Base-by-base conservation (phyloP, 2,113 vertebrate species). In the Gallinago media region DNA sequence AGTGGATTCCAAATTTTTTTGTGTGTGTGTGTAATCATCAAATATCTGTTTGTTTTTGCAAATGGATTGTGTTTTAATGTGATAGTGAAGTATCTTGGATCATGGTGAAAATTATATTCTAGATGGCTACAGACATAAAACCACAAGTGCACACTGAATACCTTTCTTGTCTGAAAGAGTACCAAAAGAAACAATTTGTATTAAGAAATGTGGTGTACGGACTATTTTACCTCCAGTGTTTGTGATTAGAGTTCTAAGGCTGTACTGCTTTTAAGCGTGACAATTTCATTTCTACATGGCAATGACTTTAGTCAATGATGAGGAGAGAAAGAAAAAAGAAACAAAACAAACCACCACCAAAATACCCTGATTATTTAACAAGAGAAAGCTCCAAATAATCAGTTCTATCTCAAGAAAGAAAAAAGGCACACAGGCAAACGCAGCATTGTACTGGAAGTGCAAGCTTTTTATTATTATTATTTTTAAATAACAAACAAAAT, bases 401-500 rank as follows among this genome's bases (percentile, higher is more conserved):
- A 84, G 66, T 59, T 94, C 58, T 93, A 88, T 96, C 95, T 98
- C 81, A 75, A 88, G 47, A 62, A 78, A 77, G 58, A 47, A 76
- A 82, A 71, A 76, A 86, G n/a, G 15, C 89, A 92, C 32, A 40
- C 34, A 75, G 31, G 44, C 44, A 58, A 75, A 50, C 18, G 82
- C 47, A 91, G 46, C 68, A 87, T 93, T 95, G 71, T 77, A 88
- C 55, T 94, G 91, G 85, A 38, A 85, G 71, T 85, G 74, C 78
- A 86, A 77, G 88, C 46, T 88, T 82, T 91, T 95, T 95, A 74
- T 82, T 96, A 61, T 95, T 97, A 97, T 97, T 90, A 92, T 97
- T 98, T 97, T 98, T 97, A 98, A 98, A 97, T 96, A 98, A 97
- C 97, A 97, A 98, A 97, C 96, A 98, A 98, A 98, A 98, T 67